Evolutionary conservation across 53 echinoderm and acorn worm genomes (phyloP).

Genomic region (Apostichopus leukothele): DNA sequence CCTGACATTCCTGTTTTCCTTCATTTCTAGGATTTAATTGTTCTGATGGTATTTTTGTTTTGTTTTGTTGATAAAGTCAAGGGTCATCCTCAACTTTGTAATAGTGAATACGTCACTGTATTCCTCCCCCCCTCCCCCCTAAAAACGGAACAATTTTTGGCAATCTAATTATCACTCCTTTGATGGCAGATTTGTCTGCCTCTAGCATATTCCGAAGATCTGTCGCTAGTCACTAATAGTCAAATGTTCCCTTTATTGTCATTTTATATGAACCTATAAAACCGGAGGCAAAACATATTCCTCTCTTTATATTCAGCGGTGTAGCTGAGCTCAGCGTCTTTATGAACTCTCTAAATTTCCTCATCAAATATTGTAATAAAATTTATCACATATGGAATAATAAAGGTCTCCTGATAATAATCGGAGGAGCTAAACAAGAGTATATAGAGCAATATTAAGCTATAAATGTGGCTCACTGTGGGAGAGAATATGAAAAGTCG

Average conservation of each 20-base stretch:
- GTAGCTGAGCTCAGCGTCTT: not conserved
- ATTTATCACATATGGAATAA: not conserved
- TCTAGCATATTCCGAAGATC: not conserved
- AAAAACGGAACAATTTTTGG: not conserved
- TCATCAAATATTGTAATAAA: not conserved
- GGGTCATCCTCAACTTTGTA: not conserved
- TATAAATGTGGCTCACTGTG: no score
- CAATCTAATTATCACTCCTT: not conserved
- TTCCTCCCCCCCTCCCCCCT: no score
- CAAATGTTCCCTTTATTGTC: not conserved
- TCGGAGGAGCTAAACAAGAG: not conserved
- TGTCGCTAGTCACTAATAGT: constrained; percentile 2
- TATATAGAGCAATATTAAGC: not conserved
- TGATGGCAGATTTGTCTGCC: constrained; percentile 8
- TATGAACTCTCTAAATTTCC: not conserved
- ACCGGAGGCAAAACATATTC: not conserved
- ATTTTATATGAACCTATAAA: not conserved
- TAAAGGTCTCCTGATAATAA: not conserved
- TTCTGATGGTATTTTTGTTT: no score
- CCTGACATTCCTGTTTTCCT: no score
- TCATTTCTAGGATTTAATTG: no score
- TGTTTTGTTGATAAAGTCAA: no score
- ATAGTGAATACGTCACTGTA: not conserved
- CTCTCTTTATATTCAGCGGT: not conserved
- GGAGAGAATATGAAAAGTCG: no score